Base-by-base conservation (phyloP, 2,888 invertebrate species). In the Eilema griseolum region DNA sequence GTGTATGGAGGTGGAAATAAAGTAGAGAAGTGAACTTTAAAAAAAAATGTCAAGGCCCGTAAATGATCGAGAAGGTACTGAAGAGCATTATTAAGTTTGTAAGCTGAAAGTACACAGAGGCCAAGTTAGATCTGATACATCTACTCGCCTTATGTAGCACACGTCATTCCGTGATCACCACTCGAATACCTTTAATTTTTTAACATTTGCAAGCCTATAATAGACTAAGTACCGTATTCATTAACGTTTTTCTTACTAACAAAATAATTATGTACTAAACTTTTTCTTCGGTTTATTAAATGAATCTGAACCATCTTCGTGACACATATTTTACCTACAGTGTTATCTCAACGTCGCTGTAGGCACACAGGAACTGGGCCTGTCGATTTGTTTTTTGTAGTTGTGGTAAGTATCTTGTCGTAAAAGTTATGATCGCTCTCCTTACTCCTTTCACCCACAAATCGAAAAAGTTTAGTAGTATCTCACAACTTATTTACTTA, bases 381-480 rank as follows among this genome's bases (percentile, higher is more conserved):
- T 20, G 20, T 10, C 7, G n/a, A 8, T 41, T 8, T 7, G 0
- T n/a, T 52, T 20, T 52, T 52, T 52, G 52, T n/a, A 52, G n/a
- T 52, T 52, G n/a, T 2, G 8, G 52, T 46, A n/a, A n/a, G 52
- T n/a, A n/a, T 52, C 52, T n/a, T 52, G 52, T 10, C 52, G 52
- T 52, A 8, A 52, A n/a, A 52, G 52, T 52, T 52, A 52, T 52
- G 52, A 52, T 52, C 4, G 20, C 46, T 46, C 46, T 46, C 52
- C 52, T 52, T n/a, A 52, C 52, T 52, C 52, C 52, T 52, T 52
- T 52, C n/a, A n/a, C n/a, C 52, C n/a, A 52, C 52, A 52, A 52
- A 52, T 52, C 52, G 52, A 52, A 52, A 52, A 52, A 52, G 52
- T 52, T 52, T n/a, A n/a, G 10, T 16, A n/a, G 8, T 52, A 52